Base-by-base conservation (phyloP, 1,140 invertebrate species). In the Marisa cornuarietis region DNA sequence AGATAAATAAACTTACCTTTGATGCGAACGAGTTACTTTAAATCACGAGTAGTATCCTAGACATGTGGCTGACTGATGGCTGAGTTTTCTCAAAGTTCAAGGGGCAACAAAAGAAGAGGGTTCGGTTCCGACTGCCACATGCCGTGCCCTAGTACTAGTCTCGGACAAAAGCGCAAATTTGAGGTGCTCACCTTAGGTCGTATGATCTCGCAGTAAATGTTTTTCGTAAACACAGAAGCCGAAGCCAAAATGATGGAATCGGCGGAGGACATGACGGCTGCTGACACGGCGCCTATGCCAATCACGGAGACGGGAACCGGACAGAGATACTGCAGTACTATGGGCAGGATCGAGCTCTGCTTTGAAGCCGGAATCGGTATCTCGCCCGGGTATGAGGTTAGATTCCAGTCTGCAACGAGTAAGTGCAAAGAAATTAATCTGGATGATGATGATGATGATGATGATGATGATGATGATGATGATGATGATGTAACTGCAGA, bases 231-330 rank as follows among this genome's bases (percentile, higher is more conserved):
- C 97, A 99, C 99, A 20, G 97, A 98, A 81, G 96, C 96, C 6
- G 98, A 97, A 20, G 97, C 98, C 20, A 99, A 93, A 49, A 99
- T 96, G 79, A 63, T 98, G 58, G 97, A 99, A 90, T 99, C 98
- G 0, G 98, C 97, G 7, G 97, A 99, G 49, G 97, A 99, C 98
- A 99, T 99, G 52, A 99, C 97, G 20, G 98, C 97, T 8, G 98
- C 98, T 1, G 97, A 98, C 7, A 99, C 97, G n/a, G 98, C 98
- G 0, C 98, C 98, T 79, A 99, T 92, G 1, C 97, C 98, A 87
- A 99, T 96, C 92, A 99, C 99, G 3, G 97, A 96, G 1, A 99
- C 96, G 91, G 96, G 96, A 89, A 89, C 86, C 0, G 98, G 98
- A 10, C 97, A 98, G 13, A 99, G 92, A 87, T 99, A 96, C 90